These are phyloP conservation scores for Cetonia aurata DNA, from an alignment of 2,888 invertebrate species.

Conservation along the genomic window DNA sequence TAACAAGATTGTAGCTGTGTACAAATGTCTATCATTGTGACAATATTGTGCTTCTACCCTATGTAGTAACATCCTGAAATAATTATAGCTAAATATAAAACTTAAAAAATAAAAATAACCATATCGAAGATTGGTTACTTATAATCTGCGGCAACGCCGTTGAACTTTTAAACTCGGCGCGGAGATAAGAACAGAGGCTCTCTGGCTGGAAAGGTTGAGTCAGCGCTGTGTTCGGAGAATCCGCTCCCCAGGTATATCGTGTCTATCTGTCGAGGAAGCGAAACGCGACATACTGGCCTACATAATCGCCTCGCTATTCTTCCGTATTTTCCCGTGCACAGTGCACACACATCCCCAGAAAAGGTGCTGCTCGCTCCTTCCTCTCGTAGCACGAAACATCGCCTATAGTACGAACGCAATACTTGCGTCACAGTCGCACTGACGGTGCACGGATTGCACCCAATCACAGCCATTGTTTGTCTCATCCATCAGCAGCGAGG, in stretches of 20 bases:
- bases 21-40: too few species aligned
- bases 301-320: conserved; percentile 39
- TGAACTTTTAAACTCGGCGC: background rate
- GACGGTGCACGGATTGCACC: conserved; percentile 66
- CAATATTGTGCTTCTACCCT: too few species aligned
- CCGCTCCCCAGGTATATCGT: conserved; percentile 29
- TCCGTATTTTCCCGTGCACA: too few species aligned
- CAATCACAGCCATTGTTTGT: conserved; percentile 67
- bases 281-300: conserved; percentile 44
- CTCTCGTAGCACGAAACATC: too few species aligned
- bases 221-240: conserved; percentile 21
- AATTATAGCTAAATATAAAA: too few species aligned
- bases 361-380: too few species aligned
- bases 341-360: too few species aligned
- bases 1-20: too few species aligned
- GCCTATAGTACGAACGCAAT: conserved; percentile 33
- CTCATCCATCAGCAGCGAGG: conserved; percentile 59
- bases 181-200: background rate
- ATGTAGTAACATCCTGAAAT: too few species aligned
- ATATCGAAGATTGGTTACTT: too few species aligned
- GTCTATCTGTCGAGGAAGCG: background rate
- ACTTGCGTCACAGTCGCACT: conserved; percentile 62
- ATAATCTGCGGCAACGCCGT: background rate
- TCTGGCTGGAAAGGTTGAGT: conserved; percentile 7
- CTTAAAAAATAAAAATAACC: too few species aligned